These are phyloP conservation scores for Chaetodon trifascialis DNA, from an alignment of 2,113 vertebrate genomes.

Conservation along the genomic window DNA sequence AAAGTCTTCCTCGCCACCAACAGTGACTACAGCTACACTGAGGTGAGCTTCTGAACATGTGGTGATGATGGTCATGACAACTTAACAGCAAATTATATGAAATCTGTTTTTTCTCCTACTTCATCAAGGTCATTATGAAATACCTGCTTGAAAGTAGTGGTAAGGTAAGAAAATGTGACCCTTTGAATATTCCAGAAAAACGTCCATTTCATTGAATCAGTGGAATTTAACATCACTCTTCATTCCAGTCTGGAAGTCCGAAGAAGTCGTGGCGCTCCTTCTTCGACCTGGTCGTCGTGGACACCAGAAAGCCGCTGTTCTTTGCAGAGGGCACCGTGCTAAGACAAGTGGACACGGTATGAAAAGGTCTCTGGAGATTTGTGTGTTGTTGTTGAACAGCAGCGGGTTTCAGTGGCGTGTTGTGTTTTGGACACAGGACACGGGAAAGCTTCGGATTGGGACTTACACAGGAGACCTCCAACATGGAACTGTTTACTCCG, in stretches of 20 bases:
- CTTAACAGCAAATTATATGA: background rate
- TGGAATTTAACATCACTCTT: background rate
- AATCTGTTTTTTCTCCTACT: background rate
- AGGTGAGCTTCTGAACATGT: conserved; percentile 73
- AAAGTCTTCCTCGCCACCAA: conserved; percentile 91
- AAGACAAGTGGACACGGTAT: conserved; percentile 89
- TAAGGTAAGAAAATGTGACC: conserved; percentile 75
- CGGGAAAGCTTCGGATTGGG: conserved; percentile 88
- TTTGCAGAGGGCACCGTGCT: conserved; percentile 88
- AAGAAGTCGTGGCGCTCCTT: conserved; percentile 83
- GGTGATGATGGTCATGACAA: too few relatives aligned
- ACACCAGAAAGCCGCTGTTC: conserved; percentile 88
- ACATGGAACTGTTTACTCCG: conserved; percentile 88
- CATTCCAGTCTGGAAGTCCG: conserved; percentile 53
- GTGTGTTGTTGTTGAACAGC: background rate
- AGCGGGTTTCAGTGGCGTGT: background rate
- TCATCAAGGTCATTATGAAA: conserved; percentile 87
- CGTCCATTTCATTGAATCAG: background rate
- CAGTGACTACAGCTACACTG: conserved; percentile 88
- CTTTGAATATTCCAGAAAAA: background rate
- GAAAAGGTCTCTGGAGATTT: background rate
- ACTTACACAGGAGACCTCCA: conserved; percentile 89
- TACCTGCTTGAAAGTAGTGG: conserved; percentile 83
- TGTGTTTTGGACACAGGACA: conserved; percentile 80
- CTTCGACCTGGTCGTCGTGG: conserved; percentile 89